Evolutionary conservation across 1,140 invertebrate species (phyloP).

Genomic region (Brachionus paranguensis): DNA sequence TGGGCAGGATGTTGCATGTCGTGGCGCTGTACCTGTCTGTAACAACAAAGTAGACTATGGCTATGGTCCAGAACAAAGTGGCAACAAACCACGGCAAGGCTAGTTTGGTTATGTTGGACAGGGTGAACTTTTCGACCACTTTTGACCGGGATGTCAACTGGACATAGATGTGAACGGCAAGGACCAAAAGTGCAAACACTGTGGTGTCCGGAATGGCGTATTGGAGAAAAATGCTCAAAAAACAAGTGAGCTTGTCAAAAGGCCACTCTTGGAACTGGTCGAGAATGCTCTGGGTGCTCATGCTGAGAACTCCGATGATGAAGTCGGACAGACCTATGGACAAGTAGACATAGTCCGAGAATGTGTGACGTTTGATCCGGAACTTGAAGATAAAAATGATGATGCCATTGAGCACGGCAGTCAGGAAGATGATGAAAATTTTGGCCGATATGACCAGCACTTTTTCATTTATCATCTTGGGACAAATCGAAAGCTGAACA

Average conservation of each 20-base stretch:
- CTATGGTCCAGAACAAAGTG: background rate
- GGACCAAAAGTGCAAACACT: background rate
- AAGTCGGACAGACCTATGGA: conserved; percentile 30
- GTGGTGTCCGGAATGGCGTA: conserved; percentile 39
- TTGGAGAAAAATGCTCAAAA: conserved; percentile 31
- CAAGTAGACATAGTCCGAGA: conserved; percentile 1
- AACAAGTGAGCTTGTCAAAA: background rate
- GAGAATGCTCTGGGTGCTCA: conserved; percentile 32
- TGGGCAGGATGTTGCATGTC: background rate
- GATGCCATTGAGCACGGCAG: background rate
- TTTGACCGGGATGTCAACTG: background rate
- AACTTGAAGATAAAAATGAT: background rate
- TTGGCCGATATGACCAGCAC: background rate
- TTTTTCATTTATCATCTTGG: background rate
- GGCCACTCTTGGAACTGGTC: conserved; percentile 17
- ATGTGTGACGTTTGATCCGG: background rate
- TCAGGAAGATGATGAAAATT: background rate
- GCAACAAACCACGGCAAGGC: conserved; percentile 5
- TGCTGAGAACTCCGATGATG: conserved; percentile 2
- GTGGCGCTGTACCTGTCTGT: background rate
- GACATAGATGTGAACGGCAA: conserved; percentile 9
- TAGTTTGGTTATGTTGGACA: background rate
- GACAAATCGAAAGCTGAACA: background rate
- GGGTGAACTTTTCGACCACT: background rate
- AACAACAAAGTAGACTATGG: background rate